Evolutionary conservation across 2,888 invertebrate species (phyloP).

Genomic region (Chrysomela aeneicollis): DNA sequence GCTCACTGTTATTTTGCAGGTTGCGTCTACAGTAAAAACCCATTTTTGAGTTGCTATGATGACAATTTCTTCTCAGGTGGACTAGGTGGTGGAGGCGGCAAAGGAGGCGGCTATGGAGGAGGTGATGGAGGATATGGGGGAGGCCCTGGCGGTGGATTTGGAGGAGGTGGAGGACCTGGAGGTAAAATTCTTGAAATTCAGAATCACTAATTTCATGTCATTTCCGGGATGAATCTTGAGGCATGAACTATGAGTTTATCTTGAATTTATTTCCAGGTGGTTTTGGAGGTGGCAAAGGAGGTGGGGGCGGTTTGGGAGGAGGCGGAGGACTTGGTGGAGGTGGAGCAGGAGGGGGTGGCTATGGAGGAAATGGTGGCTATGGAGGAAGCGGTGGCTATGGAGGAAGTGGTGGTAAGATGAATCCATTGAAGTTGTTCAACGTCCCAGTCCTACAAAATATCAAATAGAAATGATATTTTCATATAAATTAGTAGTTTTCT

Average conservation of each 20-base stretch:
- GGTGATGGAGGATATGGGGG: constrained; percentile 27
- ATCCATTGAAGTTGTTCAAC: too few relatives aligned
- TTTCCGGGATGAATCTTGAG: neutral
- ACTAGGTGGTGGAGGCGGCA: constrained; percentile 25
- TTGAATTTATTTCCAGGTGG: too few relatives aligned
- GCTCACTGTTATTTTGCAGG: constrained; percentile 31
- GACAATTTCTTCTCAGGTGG: constrained; percentile 31
- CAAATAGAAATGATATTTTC: too few relatives aligned
- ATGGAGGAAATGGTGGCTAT: constrained; percentile 9
- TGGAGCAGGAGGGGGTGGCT: constrained; percentile 15
- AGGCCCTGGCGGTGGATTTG: constrained; percentile 33
- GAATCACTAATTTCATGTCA: too few relatives aligned
- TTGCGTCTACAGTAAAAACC: constrained; percentile 31
- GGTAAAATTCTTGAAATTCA: neutral
- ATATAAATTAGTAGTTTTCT: too few relatives aligned
- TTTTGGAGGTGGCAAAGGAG: constrained; percentile 4
- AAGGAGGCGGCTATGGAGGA: constrained; percentile 23
- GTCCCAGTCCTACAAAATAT: too few relatives aligned
- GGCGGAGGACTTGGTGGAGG: constrained; percentile 22
- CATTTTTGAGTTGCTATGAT: constrained; percentile 37
- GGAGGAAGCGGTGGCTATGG: constrained; percentile 15
- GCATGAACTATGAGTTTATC: too few relatives aligned
- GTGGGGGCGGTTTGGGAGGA: constrained; percentile 17
- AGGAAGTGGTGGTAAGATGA: neutral
- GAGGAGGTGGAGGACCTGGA: constrained; percentile 26